Conservation (phyloP, 1,140 invertebrate genomes). For the Drosophila parabipectinata region DNA sequence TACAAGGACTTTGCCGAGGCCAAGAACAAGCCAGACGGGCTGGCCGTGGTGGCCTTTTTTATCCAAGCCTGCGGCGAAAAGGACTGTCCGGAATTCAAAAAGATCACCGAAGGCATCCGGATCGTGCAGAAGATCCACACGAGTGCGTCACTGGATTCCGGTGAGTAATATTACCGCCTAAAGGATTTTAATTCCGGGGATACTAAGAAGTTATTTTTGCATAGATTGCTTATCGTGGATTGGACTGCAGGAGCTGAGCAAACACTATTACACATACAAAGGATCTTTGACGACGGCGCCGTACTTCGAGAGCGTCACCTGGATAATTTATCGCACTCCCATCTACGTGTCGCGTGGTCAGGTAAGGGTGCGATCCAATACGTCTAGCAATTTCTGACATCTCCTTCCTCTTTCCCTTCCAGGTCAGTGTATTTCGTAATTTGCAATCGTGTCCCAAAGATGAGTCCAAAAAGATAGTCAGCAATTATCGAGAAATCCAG, state of each 20-base stretch:
- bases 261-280: conserved; percentile 84
- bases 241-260: conserved; percentile 81
- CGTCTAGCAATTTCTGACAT: background rate
- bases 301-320: conserved; percentile 89
- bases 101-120: conserved; percentile 82
- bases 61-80: conserved; percentile 86
- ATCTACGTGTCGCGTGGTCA: conserved; percentile 89
- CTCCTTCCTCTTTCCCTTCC: background rate
- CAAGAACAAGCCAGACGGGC: conserved; percentile 89
- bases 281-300: conserved; percentile 90
- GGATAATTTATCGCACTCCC: conserved; percentile 90
- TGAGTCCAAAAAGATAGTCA: conserved; percentile 83
- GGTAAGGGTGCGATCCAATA: conserved; percentile 83
- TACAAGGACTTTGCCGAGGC: conserved; percentile 89
- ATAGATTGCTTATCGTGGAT: conserved; percentile 83
- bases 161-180: conserved; percentile 34
- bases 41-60: conserved; percentile 91
- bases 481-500: conserved; percentile 83
- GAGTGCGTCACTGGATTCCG: conserved; percentile 80
- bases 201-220: background rate
- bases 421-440: conserved; percentile 83
- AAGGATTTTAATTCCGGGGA: background rate
- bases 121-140: conserved; percentile 82
- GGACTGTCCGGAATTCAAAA: conserved; percentile 82
- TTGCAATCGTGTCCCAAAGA: conserved; percentile 83